Percentiles rank a stretch among this genome's conserved stretches.
Evolutionary conservation across 1,140 invertebrate species (phyloP).

Genomic region (Sarcophaga peregrina): DNA sequence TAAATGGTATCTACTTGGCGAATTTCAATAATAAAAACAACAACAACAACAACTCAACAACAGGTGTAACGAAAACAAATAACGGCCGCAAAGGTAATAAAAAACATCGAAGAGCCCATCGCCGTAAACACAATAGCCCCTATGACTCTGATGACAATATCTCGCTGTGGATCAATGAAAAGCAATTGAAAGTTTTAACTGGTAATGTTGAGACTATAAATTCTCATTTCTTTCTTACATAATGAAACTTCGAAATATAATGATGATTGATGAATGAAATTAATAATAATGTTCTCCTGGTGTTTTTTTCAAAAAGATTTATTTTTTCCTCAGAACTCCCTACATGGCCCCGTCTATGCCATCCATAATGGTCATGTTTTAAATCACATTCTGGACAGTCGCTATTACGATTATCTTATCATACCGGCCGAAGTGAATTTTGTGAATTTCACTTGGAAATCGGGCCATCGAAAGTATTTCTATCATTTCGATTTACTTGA

Average conservation of each 20-base stretch:
- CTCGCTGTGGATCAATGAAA: slow-evolving; percentile 88
- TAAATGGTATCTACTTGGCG: background rate
- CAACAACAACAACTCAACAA: background rate
- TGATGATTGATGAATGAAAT: too few species aligned
- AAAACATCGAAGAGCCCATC: slow-evolving; percentile 50
- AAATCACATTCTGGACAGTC: slow-evolving; percentile 87
- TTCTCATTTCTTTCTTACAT: background rate
- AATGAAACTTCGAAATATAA: too few species aligned
- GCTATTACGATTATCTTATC: slow-evolving; percentile 87
- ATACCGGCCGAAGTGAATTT: slow-evolving; percentile 90
- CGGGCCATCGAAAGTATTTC: slow-evolving; percentile 84
- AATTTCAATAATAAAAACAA: background rate
- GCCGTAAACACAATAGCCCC: slow-evolving; percentile 48
- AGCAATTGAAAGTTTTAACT: slow-evolving; percentile 89
- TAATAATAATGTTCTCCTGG: background rate
- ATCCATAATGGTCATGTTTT: slow-evolving; percentile 86
- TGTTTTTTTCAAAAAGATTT: slow-evolving; percentile 52
- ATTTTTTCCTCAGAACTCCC: slow-evolving; percentile 60
- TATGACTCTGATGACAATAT: slow-evolving; percentile 63
- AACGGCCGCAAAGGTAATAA: background rate
- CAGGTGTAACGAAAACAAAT: background rate
- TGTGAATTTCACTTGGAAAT: slow-evolving; percentile 93
- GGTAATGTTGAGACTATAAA: slow-evolving; percentile 69
- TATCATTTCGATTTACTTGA: slow-evolving; percentile 88
- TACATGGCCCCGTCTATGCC: slow-evolving; percentile 84